Base-by-base conservation (phyloP, 2,888 invertebrate genomes). In the Hirtodrosophila histrioides region DNA sequence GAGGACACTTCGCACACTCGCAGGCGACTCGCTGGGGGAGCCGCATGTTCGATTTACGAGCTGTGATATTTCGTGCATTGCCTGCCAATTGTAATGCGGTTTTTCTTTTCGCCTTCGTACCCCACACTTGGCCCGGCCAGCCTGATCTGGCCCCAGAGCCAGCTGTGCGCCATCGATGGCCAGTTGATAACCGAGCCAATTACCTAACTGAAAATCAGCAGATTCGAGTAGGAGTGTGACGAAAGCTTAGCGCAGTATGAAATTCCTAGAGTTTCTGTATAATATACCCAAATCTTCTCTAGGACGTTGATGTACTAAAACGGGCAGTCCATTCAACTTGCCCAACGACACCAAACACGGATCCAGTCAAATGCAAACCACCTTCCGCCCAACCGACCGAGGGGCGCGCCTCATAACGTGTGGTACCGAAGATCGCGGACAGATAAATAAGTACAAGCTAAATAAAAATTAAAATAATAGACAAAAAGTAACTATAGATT, bases 41-140 rank as follows among this genome's bases (percentile, higher is more conserved):
- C 60, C 49, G 56, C 56, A 61, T 65, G 62, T 31, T 69, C 85
- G 70, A 85, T 85, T 85, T 82, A 85, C 82, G 82, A 79, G 71
- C 85, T 82, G 82, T 82, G 82, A 82, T 82, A 85, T 79, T 75
- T 85, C 68, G 70, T 74, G 77, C 79, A 77, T 49, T 51, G 69
- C 51, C 60, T 64, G 66, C 75, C 74, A 81, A 81, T 78, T 65
- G 76, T 49, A 69, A 46, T 49, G 37, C 55, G 40, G 58, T 45
- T 63, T 56, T 45, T 62, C 43, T 29, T n/a, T n/a, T 36, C 31
- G 40, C 33, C 24, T 12, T 46, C 23, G 31, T 2, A 9, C 49
- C 37, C 41, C 48, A 50, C 54, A 63, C 41, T 49, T 75, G 69
- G 62, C 50, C 6, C 7, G 7, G 31, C 0, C 31, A 31, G 31